Evolutionary conservation across 2,113 vertebrate genomes (phyloP).

Genomic region (Dolichallabes microphthalmus): DNA sequence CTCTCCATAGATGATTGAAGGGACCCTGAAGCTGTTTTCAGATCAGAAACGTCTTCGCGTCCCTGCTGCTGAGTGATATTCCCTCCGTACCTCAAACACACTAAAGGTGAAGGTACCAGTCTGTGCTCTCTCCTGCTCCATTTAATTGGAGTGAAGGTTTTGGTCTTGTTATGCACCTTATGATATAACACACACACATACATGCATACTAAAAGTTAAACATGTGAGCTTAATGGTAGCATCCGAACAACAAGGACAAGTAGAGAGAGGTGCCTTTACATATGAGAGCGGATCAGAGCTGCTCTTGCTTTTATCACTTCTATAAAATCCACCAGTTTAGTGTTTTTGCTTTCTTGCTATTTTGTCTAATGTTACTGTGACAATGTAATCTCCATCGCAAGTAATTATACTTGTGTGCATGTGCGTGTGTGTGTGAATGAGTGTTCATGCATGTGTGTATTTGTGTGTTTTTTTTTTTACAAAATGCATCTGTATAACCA

Average conservation of each 20-base stretch:
- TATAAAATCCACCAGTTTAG: constrained; percentile 51
- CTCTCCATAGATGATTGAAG: not conserved
- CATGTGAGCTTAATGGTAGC: not conserved
- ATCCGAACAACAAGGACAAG: not conserved
- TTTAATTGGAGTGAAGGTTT: not conserved
- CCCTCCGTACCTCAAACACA: not conserved
- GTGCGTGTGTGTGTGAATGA: constrained; percentile 69
- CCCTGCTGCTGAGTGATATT: not conserved
- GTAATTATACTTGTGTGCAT: constrained; percentile 73
- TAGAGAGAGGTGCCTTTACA: not conserved
- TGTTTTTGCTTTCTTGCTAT: not conserved
- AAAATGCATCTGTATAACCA: constrained; percentile 82
- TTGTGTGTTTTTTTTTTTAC: constrained; percentile 55
- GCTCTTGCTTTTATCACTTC: not conserved
- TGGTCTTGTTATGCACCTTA: not conserved
- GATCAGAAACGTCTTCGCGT: not conserved
- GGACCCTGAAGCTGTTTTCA: not conserved
- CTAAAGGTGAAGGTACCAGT: not conserved
- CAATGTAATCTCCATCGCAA: constrained; percentile 63
- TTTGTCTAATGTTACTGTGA: constrained; percentile 67
- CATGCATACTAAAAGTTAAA: not conserved
- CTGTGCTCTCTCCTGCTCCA: not conserved
- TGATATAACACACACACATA: not conserved
- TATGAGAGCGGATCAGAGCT: not conserved
- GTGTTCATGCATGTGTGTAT: constrained; percentile 55